Conservation (phyloP, 2,888 invertebrate species). For the Trissoscelio sp. region DNA sequence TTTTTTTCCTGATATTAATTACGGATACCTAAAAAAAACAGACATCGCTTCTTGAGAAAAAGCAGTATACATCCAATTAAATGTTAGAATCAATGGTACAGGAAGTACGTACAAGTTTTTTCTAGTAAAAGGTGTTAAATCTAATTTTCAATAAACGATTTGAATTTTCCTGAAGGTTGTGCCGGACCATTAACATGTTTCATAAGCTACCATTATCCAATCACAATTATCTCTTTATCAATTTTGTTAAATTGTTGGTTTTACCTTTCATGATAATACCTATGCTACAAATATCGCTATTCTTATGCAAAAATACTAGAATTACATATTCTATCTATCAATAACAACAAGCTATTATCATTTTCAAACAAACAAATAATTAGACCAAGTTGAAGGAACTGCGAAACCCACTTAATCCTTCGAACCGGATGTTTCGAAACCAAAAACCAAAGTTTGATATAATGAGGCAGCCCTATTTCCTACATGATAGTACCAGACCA, state of each 20-base stretch:
- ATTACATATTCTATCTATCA: too few species aligned
- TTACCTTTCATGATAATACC: background rate
- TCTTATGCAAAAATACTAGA: background rate
- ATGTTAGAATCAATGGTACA: too few species aligned
- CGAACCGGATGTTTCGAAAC: background rate
- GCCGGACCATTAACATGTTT: conserved; percentile 26
- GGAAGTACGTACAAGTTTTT: too few species aligned
- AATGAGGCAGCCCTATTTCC: background rate
- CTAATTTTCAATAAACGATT: background rate
- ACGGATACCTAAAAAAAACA: too few species aligned
- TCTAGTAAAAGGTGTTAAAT: background rate
- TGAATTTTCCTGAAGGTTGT: background rate
- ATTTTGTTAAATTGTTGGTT: conserved; percentile 8
- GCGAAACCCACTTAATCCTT: background rate
- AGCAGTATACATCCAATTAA: too few species aligned
- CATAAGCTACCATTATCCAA: conserved; percentile 12
- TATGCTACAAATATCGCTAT: background rate
- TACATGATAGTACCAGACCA: background rate
- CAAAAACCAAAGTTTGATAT: background rate
- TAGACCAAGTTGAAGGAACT: too few species aligned
- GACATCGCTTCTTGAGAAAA: too few species aligned
- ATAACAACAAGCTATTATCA: too few species aligned
- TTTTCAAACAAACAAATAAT: too few species aligned
- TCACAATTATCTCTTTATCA: conserved; percentile 47
- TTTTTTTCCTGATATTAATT: too few species aligned